Evolutionary conservation across 2,888 invertebrate species (phyloP), one percentile per base, ranked within the genome.

Genomic region (Unio delphinus): DNA sequence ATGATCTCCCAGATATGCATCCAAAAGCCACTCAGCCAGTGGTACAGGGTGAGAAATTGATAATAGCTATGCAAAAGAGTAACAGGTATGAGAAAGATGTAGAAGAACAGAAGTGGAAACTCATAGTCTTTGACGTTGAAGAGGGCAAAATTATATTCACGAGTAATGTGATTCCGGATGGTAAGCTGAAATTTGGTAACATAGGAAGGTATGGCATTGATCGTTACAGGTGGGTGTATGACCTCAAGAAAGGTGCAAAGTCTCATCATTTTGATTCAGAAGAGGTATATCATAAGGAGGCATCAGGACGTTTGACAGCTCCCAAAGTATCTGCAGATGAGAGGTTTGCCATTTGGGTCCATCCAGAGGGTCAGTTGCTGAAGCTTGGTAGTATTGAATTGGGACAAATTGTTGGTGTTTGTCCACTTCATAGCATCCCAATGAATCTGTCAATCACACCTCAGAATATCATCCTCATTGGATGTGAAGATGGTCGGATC

Each of bases 401-500:
- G 11, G 67, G 69, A 28, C 64, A 69, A 55, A 34, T 78, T 0
- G 67, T 79, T 8, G 75, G 78, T 57, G 72, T 79, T 5, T 79
- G 75, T 61, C 79, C 80, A 6, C 67, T 80, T 20, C 83, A 83
- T 67, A 78, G 80, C 67, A 76, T 78, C 18, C 79, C 80, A 2
- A 75, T 81, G 67, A 73, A 70, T 57, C 63, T 83, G 3, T 67
- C 66, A 8, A 72, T 82, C 23, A 79, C 78, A n/a, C 61, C 73
- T 4, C 61, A 78, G 11, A 72, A 74, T 6, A 66, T 80, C 28
- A 67, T 82, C 30, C 45, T 79, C 54, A 73, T 82, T 63, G 81
- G 81, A 18, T 80, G 79, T 70, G 82, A 82, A 61, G 83, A 83
- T 69, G 81, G 82, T 15, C 68, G 82, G 30, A 73, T 83, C 58